These are phyloP conservation scores for Ridgeia piscesae DNA, from an alignment of 1,140 invertebrate species.

Conservation along the genomic window DNA sequence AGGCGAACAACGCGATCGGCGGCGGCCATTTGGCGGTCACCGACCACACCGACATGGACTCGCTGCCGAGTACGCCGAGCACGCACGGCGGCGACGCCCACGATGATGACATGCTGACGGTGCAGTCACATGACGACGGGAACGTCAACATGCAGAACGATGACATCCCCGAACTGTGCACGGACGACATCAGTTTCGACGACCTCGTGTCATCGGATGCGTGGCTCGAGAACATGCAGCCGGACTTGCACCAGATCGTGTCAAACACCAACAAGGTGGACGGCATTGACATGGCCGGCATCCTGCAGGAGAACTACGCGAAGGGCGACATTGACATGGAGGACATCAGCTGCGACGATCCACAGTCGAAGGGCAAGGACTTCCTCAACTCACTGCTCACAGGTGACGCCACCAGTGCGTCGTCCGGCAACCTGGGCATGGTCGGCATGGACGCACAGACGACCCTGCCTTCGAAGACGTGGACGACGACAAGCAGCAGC, in stretches of 20 bases:
- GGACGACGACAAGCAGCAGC: background rate
- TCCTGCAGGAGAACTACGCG: background rate
- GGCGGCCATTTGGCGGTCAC: background rate
- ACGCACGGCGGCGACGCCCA: background rate
- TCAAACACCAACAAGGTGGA: background rate
- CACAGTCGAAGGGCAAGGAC: background rate
- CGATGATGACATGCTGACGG: background rate
- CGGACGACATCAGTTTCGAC: background rate
- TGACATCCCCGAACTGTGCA: background rate
- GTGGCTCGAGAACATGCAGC: background rate
- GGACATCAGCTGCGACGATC: background rate
- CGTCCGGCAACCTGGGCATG: background rate
- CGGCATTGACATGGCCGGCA: background rate
- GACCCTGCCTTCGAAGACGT: background rate
- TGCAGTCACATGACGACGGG: background rate
- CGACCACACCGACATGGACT: conserved; percentile 6
- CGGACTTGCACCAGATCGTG: background rate
- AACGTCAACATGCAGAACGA: conserved; percentile 15
- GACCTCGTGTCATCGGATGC: background rate
- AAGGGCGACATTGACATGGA: background rate
- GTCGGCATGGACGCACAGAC: background rate
- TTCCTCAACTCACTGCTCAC: background rate
- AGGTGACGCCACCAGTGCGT: background rate
- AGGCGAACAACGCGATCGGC: background rate
- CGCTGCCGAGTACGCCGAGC: background rate